Conservation (phyloP, 2,888 invertebrate genomes). For the Congeria kusceri region DNA sequence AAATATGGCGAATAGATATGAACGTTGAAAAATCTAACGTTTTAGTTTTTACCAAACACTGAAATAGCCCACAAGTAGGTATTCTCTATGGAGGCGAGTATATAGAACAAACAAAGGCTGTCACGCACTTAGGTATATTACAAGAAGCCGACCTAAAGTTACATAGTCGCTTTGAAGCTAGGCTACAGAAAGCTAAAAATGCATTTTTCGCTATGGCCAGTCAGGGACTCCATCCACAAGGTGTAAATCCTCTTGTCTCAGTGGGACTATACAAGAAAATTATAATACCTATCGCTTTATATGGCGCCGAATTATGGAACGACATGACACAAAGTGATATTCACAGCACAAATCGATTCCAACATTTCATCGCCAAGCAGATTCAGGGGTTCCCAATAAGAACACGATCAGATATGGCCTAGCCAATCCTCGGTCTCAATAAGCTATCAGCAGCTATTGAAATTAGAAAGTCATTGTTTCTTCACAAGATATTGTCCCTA, state of each 20-base stretch:
- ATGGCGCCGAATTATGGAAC: slow-evolving; percentile 34
- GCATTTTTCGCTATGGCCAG: slow-evolving; percentile 15
- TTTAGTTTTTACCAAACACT: neutral
- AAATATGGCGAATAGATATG: slow-evolving; percentile 20
- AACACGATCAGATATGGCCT: slow-evolving; percentile 20
- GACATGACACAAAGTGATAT: neutral
- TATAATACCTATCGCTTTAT: neutral
- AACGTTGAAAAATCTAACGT: slow-evolving; percentile 15
- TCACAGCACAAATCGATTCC: neutral
- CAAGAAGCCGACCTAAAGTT: slow-evolving; percentile 9
- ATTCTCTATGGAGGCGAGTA: slow-evolving; percentile 11
- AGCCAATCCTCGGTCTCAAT: slow-evolving; percentile 16
- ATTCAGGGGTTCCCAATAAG: slow-evolving; percentile 10
- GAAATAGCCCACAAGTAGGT: neutral
- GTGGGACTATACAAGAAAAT: slow-evolving; percentile 1
- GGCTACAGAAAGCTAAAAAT: slow-evolving; percentile 29
- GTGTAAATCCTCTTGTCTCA: slow-evolving; percentile 14
- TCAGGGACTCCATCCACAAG: neutral
- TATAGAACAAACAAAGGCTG: neutral
- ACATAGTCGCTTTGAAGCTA: neutral
- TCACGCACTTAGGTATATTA: slow-evolving; percentile 5
- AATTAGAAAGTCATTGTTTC: slow-evolving; percentile 18
- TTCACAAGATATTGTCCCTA: slow-evolving; percentile 11
- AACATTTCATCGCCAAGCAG: slow-evolving; percentile 21
- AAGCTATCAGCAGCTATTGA: slow-evolving; percentile 2